Evolutionary conservation across 2,888 invertebrate species (phyloP), one percentile per base, ranked within the genome.

Genomic region (Acrobasis suavella): DNA sequence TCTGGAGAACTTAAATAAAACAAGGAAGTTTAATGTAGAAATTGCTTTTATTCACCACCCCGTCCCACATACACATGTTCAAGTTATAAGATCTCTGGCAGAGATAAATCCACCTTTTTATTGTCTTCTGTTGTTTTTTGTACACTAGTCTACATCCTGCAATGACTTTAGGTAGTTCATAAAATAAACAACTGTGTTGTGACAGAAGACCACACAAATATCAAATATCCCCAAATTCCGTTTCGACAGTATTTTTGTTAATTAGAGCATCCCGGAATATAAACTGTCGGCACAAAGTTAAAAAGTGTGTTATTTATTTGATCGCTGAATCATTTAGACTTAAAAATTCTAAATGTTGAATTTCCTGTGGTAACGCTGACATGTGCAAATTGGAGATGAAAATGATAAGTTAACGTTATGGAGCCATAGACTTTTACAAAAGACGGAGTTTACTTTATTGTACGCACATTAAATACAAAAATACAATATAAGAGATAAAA

Each of bases 371-470:
- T 16, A 42, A 52, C 22, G 16, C 5, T 16, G 15, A 59, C 22
- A 37, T 51, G 22, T 15, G 38, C 54, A 12, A 52, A 54, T 46
- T 16, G 42, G 32, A 61, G 39, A 50, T 12, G 49, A 62, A 49
- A 38, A 15, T 55, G 55, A 62, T 46, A 46, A 54, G 61, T 61
- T 52, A 49, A 50, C 46, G 55, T 50, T 50, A 16, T 38, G 3
- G 42, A 42, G n/a, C 46, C 46, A 46, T 46, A 14, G 46, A 46
- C 46, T 5, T 46, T 14, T 12, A n/a, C 14, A 42, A 42, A 2
- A 32, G 32, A 32, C 7, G 32, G 22, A 22, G n/a, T n/a, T n/a
- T n/a, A n/a, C n/a, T n/a, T n/a, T n/a, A n/a, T n/a, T n/a, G n/a
- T n/a, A n/a, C n/a, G n/a, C n/a, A n/a, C n/a, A n/a, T n/a, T n/a